Percentiles rank a stretch among this genome's conserved stretches.
These are phyloP conservation scores for Drosophila sechellia DNA, from an alignment of 1,140 invertebrate genomes.

Conservation along the genomic window DNA sequence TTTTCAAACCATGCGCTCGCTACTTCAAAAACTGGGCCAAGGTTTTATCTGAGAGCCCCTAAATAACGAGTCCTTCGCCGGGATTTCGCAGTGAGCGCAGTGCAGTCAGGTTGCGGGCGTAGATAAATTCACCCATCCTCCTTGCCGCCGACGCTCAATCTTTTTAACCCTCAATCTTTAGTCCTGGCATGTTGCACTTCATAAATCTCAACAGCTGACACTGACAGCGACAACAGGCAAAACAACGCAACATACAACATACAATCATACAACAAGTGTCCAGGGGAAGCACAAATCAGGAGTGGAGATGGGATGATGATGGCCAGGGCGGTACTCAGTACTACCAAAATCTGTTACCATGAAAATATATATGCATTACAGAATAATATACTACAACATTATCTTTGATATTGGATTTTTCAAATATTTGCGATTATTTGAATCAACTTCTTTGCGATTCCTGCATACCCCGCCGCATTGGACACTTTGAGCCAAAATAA, in stretches of 20 bases:
- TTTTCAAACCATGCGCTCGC: slow-evolving; percentile 8
- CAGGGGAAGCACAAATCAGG: slow-evolving; percentile 27
- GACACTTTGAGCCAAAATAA: slow-evolving; percentile 40
- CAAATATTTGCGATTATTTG: too few species aligned
- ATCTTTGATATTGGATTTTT: background rate
- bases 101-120: slow-evolving; percentile 19
- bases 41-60: slow-evolving; percentile 40
- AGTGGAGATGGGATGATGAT: background rate
- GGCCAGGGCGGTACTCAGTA: slow-evolving; percentile 8
- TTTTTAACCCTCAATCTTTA: slow-evolving; percentile 51
- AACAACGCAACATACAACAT: slow-evolving; percentile 23
- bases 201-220: slow-evolving; percentile 78
- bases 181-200: slow-evolving; percentile 69
- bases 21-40: slow-evolving; percentile 47
- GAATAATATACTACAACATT: background rate
- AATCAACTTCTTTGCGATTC: background rate
- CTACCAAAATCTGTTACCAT: background rate
- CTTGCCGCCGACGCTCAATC: slow-evolving; percentile 36
- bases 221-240: slow-evolving; percentile 62
- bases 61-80: slow-evolving; percentile 31
- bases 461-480: background rate
- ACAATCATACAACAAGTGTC: slow-evolving; percentile 65
- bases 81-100: background rate
- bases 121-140: slow-evolving; percentile 27
- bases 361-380: background rate